A percentile compares a stretch with the other conserved stretches of the same genome.
These are phyloP conservation scores for Eriocheir sinensis DNA, from an alignment of 1,140 invertebrate genomes.

Conservation along the genomic window DNA sequence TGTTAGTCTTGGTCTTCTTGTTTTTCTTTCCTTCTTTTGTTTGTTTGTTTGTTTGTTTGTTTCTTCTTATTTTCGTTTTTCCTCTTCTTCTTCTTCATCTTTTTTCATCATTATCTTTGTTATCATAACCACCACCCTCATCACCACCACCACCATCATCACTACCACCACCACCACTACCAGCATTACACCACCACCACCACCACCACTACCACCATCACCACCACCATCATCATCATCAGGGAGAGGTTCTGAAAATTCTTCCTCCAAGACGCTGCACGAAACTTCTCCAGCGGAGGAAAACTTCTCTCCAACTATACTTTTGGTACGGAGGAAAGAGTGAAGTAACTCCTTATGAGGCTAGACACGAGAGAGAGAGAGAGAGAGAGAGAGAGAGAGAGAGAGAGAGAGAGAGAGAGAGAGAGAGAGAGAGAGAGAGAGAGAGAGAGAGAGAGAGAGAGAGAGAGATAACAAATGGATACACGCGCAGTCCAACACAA, in stretches of 20 bases:
- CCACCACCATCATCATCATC: background rate
- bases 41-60: too few species aligned
- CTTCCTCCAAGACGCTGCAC: background rate
- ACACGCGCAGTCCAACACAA: background rate
- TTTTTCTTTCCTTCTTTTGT: too few species aligned
- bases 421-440: too few species aligned
- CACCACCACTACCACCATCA: background rate
- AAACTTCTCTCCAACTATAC: background rate
- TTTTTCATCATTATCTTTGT: too few species aligned
- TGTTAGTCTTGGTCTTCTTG: too few species aligned
- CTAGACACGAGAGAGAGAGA: background rate
- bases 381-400: background rate
- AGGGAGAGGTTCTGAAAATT: background rate
- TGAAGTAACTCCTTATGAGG: conserved; percentile 16
- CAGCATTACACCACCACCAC: background rate
- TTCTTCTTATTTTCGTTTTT: too few species aligned
- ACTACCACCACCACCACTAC: background rate
- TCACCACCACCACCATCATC: background rate
- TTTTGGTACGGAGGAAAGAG: conserved; percentile 22
- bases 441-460: background rate
- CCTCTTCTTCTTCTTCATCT: too few species aligned
- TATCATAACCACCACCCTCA: too few species aligned
- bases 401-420: background rate
- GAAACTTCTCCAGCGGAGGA: background rate
- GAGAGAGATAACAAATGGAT: background rate